Base-by-base conservation (phyloP, 2,888 invertebrate genomes). In the Eupeodes latifasciatus region DNA sequence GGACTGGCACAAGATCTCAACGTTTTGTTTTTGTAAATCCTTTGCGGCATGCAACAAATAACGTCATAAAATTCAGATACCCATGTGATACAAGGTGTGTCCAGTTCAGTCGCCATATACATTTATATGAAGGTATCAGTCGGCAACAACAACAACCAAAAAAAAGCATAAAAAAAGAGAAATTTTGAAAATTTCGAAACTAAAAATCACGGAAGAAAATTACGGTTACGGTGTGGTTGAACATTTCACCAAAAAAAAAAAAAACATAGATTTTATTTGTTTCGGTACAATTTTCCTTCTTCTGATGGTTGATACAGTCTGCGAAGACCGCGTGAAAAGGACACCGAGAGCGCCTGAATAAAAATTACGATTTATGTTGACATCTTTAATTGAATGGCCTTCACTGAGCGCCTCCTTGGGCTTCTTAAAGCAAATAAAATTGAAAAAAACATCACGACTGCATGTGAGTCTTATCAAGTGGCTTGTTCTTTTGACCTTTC, bases 301-400 rank as follows among this genome's bases (percentile, higher is more conserved):
- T 27, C 7, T 47, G 49, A 5, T n/a, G 19, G 27, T n/a, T 12
- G 12, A 40, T 11, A 27, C 27, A 16, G 49, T 14, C 62, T 76
- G 40, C 11, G 66, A 64, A 36, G 81, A 67, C 44, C 34, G 66
- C 76, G 77, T 81, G 84, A 85, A 77, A 85, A 84, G 80, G 80
- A 88, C 78, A 75, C 74, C 44, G 74, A 84, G 80, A 69, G 84
- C 61, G 85, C 62, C 77, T 75, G 76, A 88, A 85, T 88, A 88
- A 85, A 88, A 88, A 88, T 85, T 81, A 88, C 88, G 88, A 88
- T 88, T 88, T 88, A 88, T 88, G 88, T 77, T 88, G 88, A 88
- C 88, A 88, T 85, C 74, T 88, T 85, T 84, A 88, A 88, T 85
- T 84, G 88, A 88, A 85, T 88, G 81, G 88, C 81, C 87, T 85